phyloP scores from a whole-genome alignment of 1,140 invertebrate species.

The Lordiphosa stackelbergi region DNA sequence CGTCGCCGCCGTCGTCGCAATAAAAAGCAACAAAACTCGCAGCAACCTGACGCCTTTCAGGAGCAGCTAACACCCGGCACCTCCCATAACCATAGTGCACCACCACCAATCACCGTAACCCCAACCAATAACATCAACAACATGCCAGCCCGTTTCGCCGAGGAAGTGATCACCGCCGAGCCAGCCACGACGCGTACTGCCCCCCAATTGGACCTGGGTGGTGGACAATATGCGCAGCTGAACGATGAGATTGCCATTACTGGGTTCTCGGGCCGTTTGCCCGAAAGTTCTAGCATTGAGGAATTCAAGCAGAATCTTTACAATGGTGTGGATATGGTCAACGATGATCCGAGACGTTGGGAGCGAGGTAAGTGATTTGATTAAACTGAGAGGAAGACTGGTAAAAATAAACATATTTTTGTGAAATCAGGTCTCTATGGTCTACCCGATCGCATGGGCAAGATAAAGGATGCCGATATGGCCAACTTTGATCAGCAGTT shows the following conservation, averaged over 20 bases:
- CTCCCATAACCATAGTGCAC: constrained; percentile 30
- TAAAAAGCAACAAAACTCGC: constrained; percentile 63
- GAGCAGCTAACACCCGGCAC: constrained; percentile 68
- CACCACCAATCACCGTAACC: constrained; percentile 17
- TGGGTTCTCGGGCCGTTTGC: constrained; percentile 93
- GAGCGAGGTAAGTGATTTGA: constrained; percentile 77
- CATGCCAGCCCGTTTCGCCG: constrained; percentile 76
- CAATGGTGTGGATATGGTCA: constrained; percentile 91
- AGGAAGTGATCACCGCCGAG: constrained; percentile 69
- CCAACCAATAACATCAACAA: constrained; percentile 31
- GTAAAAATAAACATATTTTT: no score
- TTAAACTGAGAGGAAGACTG: no score
- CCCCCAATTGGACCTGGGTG: constrained; percentile 70
- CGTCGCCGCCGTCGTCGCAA: constrained; percentile 68
- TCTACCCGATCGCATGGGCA: constrained; percentile 90
- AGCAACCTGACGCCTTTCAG: constrained; percentile 60
- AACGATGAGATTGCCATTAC: constrained; percentile 90
- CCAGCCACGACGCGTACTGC: constrained; percentile 48
- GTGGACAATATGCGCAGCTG: constrained; percentile 54
- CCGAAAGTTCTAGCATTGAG: constrained; percentile 90
- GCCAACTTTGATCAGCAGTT: constrained; percentile 93
- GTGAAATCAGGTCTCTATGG: constrained; percentile 81
- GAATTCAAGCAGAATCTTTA: constrained; percentile 93
- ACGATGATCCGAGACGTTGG: constrained; percentile 91
- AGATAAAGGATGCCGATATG: constrained; percentile 94